These are phyloP conservation scores for Peromyscus attwateri DNA, from an alignment of 2,797 vertebrate species.

Conservation along the genomic window DNA sequence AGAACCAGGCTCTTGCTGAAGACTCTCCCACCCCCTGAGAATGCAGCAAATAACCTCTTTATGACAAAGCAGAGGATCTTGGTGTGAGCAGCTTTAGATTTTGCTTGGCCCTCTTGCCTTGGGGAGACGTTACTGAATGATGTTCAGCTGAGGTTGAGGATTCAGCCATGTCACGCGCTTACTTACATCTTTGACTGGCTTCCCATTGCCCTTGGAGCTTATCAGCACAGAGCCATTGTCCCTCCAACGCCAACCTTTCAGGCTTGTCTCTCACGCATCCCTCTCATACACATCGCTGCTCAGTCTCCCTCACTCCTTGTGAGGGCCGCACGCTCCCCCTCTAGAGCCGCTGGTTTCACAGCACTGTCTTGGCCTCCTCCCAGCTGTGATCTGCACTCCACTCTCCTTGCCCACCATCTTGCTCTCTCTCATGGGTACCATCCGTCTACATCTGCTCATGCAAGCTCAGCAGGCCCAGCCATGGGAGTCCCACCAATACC, in stretches of 20 bases:
- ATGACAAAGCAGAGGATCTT: not conserved
- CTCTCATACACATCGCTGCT: rapidly evolving
- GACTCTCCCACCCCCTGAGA: not conserved
- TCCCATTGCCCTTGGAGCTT: not conserved
- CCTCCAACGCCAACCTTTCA: not conserved
- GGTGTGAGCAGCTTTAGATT: not conserved
- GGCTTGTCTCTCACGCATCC: rapidly evolving
- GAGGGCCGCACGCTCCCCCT: not conserved
- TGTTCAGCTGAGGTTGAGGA: too few relatives aligned
- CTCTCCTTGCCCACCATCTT: not conserved
- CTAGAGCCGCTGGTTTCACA: too few relatives aligned
- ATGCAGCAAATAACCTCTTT: too few relatives aligned
- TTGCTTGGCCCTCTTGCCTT: not conserved
- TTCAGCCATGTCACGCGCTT: not conserved
- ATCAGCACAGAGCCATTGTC: not conserved
- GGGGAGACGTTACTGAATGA: not conserved
- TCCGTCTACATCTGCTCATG: rapidly evolving
- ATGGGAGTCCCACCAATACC: rapidly evolving
- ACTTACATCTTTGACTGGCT: not conserved
- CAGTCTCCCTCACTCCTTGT: not conserved
- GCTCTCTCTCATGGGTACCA: not conserved
- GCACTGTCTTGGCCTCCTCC: not conserved
- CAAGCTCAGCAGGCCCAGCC: not conserved
- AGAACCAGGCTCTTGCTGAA: not conserved
- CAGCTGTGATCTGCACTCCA: rapidly evolving